Base-by-base conservation (phyloP, 1,140 invertebrate species). In the Scaptomyza montana region DNA sequence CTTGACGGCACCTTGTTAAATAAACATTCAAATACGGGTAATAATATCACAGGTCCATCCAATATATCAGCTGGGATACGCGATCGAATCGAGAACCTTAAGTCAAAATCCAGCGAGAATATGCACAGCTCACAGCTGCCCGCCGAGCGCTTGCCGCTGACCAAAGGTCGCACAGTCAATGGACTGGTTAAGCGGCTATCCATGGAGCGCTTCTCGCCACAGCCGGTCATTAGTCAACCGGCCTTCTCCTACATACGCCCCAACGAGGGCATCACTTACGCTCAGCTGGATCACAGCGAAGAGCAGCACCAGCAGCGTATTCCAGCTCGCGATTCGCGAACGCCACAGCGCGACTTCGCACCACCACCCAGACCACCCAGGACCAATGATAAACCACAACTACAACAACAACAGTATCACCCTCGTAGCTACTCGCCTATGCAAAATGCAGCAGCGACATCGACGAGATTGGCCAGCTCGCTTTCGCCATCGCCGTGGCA, bases 61-160 rank as follows among this genome's bases (percentile, higher is more conserved):
- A n/a, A 43, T n/a, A 93, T 87, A 92, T 93, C 92, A 8, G 77
- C 74, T 45, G 84, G 79, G 10, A 91, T 91, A 4, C 79, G 85
- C 3, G 77, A 91, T 56, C 70, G 90, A 16, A 91, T 91, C 3
- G 89, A 93, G 59, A 86, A 74, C 0, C 62, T 91, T 9, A 92
- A 94, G 92, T 92, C 92, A 82, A 92, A 92, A 57, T 93, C 93
- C 25, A 79, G 85, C 47, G 93, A 94, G 68, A 95, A 94, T 93
- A 94, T 94, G 92, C 94, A 95, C 82, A 95, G 95, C 77, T 95
- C 94, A 74, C 94, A 95, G 90, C 92, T 93, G 78, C 94, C 94
- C 9, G 93, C 93, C 9, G 94, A 95, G 68, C 94, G 94, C 60
- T 92, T 94, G 56, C 94, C 94, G 28, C 85, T 95, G 54, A 95